Evolutionary conservation across 1,140 invertebrate species (phyloP).

Genomic region (Aphelenchoides fujianensis): DNA sequence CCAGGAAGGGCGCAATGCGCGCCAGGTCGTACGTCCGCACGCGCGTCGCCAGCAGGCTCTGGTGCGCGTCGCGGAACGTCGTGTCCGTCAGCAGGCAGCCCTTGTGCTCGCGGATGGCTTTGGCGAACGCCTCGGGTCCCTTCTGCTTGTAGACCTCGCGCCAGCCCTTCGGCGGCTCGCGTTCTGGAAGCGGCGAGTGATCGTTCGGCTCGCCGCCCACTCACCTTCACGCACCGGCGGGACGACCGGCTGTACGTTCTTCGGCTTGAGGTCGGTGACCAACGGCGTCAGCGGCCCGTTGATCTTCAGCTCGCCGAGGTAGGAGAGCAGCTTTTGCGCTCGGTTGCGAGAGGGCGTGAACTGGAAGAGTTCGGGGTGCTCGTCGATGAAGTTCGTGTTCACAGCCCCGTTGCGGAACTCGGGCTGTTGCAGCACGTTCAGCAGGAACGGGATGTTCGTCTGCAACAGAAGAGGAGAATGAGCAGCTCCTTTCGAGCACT

Average conservation of each 20-base stretch:
- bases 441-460: slow-evolving; percentile 96
- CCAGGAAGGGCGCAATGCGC: slow-evolving; percentile 87
- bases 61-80: slow-evolving; percentile 94
- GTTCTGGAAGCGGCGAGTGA: slow-evolving; percentile 58
- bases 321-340: slow-evolving; percentile 91
- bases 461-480: too few species aligned
- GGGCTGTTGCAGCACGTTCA: slow-evolving; percentile 94
- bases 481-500: slow-evolving; percentile 26
- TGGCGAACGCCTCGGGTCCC: slow-evolving; percentile 91
- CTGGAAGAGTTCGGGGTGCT: slow-evolving; percentile 91
- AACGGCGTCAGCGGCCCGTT: slow-evolving; percentile 93
- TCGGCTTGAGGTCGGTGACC: slow-evolving; percentile 81
- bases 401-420: slow-evolving; percentile 89
- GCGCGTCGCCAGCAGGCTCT: slow-evolving; percentile 89
- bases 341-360: slow-evolving; percentile 84
- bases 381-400: slow-evolving; percentile 98
- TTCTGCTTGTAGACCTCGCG: slow-evolving; percentile 78
- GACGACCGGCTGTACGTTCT: slow-evolving; percentile 78
- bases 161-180: slow-evolving; percentile 78
- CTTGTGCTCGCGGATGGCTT: slow-evolving; percentile 82
- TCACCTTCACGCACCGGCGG: slow-evolving; percentile 77
- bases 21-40: slow-evolving; percentile 87
- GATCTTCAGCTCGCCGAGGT: slow-evolving; percentile 85
- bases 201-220: not conserved
- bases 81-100: slow-evolving; percentile 92